Evolutionary conservation across 2,113 vertebrate genomes (phyloP), one percentile per base, ranked within the genome.

Genomic region (Raja brachyura): DNA sequence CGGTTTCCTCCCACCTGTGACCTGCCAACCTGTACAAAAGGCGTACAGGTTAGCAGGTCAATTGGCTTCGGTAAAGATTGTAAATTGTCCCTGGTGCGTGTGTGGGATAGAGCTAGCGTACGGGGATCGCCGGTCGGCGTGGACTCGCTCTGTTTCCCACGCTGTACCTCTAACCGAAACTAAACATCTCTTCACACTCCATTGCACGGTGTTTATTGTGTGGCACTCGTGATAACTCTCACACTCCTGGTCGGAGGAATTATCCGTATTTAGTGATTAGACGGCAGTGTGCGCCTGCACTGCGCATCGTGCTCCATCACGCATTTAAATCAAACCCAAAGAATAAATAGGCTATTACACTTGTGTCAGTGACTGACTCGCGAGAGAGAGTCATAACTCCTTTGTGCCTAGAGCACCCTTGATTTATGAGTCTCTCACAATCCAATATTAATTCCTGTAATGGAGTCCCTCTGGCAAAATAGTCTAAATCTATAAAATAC

Each of bases 321-420:
- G 83, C 83, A 86, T 88, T 88, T 63, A 88, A 61, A 88, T n/a
- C 59, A 63, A 61, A 88, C 83, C 59, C 83, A 85, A 59, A 88
- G 59, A 88, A 88, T 88, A 88, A 88, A 88, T 88, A 88, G 83
- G 59, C 83, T 88, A 88, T 88, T 88, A 88, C 59, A 88, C 28
- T 63, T 18, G 83, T 88, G 83, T 88, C 83, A 88, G n/a, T 88
- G 83, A 88, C 83, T n/a, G 83, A 88, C 83, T 88, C 83, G 63
- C 18, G 83, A 88, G 83, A 88, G 63, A 88, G 59, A 88, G 83
- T 88, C 83, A 88, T 88, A 88, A 88, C 59, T 88, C 83, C 83
- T 88, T 31, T 63, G 59, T 14, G 59, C 83, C 83, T 88, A 56
- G 59, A 88, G 83, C 83, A 66, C 14, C 31, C 28, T 16, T 88